These are phyloP conservation scores for Drosophila phalerata DNA, from an alignment of 2,888 invertebrate species.

Conservation along the genomic window DNA sequence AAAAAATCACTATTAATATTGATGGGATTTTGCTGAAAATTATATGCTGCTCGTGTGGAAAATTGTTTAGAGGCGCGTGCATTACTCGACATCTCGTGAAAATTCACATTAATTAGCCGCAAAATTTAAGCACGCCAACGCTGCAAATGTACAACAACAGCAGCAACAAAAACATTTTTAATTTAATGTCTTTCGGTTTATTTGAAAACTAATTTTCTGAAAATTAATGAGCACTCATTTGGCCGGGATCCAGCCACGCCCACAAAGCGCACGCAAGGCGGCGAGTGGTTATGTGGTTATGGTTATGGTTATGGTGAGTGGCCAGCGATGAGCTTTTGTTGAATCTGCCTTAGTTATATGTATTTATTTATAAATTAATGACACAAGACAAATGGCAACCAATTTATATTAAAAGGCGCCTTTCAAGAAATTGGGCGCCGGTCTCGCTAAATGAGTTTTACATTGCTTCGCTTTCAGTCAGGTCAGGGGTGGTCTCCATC, in stretches of 20 bases:
- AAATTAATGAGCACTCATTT: conserved; percentile 80
- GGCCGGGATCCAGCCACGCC: conserved; percentile 70
- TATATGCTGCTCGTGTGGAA: conserved; percentile 39
- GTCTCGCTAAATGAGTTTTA: conserved; percentile 55
- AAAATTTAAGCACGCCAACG: conserved; percentile 60
- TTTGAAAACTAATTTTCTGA: conserved; percentile 72
- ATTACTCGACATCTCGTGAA: conserved; percentile 33
- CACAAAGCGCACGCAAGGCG: conserved; percentile 69
- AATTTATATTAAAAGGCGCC: conserved; percentile 73
- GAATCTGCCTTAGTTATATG: conserved; percentile 62
- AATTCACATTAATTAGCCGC: conserved; percentile 74
- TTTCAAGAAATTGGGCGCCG: conserved; percentile 64
- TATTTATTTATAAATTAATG: conserved; percentile 73
- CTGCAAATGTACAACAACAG: conserved; percentile 10
- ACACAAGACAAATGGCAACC: conserved; percentile 71
- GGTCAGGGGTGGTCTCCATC: conserved; percentile 47
- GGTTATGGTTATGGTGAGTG: conserved; percentile 21
- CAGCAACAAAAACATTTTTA: conserved; percentile 51
- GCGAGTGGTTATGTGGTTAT: conserved; percentile 11
- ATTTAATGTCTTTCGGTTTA: conserved; percentile 67
- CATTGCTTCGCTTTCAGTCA: conserved; percentile 19
- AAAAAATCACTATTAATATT: not conserved
- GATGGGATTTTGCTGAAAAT: not conserved
- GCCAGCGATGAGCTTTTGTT: conserved; percentile 49
- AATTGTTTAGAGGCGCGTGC: conserved; percentile 49